phyloP scores from a whole-genome alignment of 1,140 invertebrate species.

The Pomphorhynchus laevis region DNA sequence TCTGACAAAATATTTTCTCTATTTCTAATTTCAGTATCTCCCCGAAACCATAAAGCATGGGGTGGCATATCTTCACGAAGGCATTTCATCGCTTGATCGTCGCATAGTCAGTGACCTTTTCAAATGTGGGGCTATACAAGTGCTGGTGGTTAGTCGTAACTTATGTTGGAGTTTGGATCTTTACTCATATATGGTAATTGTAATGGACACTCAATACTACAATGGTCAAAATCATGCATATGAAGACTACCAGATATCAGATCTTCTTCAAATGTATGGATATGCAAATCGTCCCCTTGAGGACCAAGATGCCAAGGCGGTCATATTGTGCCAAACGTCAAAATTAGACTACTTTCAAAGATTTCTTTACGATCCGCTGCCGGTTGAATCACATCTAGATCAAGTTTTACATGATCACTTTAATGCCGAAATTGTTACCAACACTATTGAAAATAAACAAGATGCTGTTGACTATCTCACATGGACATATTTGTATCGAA shows the following conservation, averaged over 20 bases:
- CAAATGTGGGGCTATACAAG: slow-evolving; percentile 54
- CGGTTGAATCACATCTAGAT: slow-evolving; percentile 82
- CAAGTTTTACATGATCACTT: slow-evolving; percentile 91
- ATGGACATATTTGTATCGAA: slow-evolving; percentile 84
- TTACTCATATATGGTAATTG: slow-evolving; percentile 51
- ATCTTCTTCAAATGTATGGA: slow-evolving; percentile 86
- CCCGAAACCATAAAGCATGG: slow-evolving; percentile 54
- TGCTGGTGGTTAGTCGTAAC: slow-evolving; percentile 50
- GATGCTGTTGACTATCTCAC: slow-evolving; percentile 96
- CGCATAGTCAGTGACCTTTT: slow-evolving; percentile 62
- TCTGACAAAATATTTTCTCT: slow-evolving; percentile 12
- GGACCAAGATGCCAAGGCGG: slow-evolving; percentile 61
- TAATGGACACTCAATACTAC: slow-evolving; percentile 87
- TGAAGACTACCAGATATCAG: slow-evolving; percentile 84
- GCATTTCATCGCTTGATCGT: slow-evolving; percentile 40
- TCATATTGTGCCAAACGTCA: slow-evolving; percentile 71
- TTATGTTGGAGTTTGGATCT: slow-evolving; percentile 63
- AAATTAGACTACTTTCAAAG: slow-evolving; percentile 98
- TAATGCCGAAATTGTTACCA: slow-evolving; percentile 94
- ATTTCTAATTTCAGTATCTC: too few relatives aligned
- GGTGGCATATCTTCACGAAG: slow-evolving; percentile 83
- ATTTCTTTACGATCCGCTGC: slow-evolving; percentile 75
- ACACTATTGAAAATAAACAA: slow-evolving; percentile 97
- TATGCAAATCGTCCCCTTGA: slow-evolving; percentile 34
- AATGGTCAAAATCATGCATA: slow-evolving; percentile 47